phyloP scores from a whole-genome alignment of 2,797 vertebrate species.

The Serranus cabrilla region DNA sequence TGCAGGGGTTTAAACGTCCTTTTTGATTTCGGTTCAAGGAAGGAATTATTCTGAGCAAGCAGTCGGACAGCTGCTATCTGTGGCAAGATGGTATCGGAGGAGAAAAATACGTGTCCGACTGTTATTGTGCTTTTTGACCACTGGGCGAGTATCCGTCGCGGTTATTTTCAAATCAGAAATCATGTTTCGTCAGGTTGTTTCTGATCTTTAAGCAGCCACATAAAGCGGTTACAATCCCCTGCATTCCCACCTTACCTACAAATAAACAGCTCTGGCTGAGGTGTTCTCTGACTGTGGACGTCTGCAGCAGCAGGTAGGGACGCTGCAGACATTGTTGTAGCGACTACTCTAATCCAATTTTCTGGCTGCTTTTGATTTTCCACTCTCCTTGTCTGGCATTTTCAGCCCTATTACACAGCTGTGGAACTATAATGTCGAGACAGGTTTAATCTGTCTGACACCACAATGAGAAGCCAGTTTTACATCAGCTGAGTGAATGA shows the following conservation, averaged over 20 bases:
- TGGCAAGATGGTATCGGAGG: slow-evolving; percentile 22
- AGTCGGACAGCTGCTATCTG: slow-evolving; percentile 29
- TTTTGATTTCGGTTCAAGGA: slow-evolving; percentile 58
- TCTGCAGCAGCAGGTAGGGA: not conserved
- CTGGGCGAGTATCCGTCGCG: not conserved
- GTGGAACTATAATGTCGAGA: not conserved
- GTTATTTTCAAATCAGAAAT: not conserved
- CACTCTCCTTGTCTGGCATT: not conserved
- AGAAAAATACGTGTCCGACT: slow-evolving; percentile 1
- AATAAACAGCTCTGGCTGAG: not conserved
- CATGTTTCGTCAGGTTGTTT: not conserved
- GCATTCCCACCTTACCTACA: not conserved
- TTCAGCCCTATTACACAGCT: not conserved
- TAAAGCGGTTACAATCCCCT: not conserved
- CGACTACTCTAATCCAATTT: not conserved
- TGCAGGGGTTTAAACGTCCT: slow-evolving; percentile 65
- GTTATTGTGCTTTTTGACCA: not conserved
- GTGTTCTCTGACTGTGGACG: not conserved
- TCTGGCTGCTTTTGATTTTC: slow-evolving; percentile 14
- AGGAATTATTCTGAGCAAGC: slow-evolving; percentile 42
- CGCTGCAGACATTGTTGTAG: not conserved
- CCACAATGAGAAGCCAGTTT: not conserved
- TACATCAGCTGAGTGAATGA: not conserved
- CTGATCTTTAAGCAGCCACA: not conserved
- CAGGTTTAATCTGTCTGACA: not conserved